These are phyloP conservation scores for Gymnocheta viridis DNA, from an alignment of 2,888 invertebrate species.

Conservation along the genomic window DNA sequence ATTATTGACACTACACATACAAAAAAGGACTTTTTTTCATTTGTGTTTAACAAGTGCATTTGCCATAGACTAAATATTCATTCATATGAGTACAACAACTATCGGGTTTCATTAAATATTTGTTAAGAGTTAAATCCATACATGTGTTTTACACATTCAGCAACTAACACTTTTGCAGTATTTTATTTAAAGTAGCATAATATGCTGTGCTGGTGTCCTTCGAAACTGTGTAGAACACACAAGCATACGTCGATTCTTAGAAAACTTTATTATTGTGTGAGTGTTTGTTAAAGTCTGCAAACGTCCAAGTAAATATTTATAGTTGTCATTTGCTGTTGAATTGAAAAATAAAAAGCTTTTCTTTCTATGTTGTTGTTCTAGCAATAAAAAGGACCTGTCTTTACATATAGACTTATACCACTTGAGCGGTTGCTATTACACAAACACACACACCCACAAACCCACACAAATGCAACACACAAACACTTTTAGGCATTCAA, in stretches of 20 bases:
- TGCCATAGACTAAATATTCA: not conserved
- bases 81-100: not conserved
- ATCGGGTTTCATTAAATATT: conserved; percentile 60
- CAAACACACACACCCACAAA: not conserved
- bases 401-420: conserved; percentile 40
- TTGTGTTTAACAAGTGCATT: conserved; percentile 19
- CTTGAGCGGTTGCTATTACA: conserved; percentile 52
- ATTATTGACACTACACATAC: not conserved
- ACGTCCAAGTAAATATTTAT: conserved; percentile 55
- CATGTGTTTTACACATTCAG: conserved; percentile 22
- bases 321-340: conserved; percentile 55
- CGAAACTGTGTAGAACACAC: not conserved
- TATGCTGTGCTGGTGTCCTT: conserved; percentile 45
- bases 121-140: conserved; percentile 8
- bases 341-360: conserved; percentile 42
- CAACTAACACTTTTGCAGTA: not conserved
- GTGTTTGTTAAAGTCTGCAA: conserved; percentile 26
- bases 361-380: not conserved
- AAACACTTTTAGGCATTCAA: not conserved
- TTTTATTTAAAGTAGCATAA: not conserved
- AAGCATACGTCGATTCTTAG: conserved; percentile 35
- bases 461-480: not conserved
- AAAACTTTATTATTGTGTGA: not conserved
- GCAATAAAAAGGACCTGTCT: conserved; percentile 33
- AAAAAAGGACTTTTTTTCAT: not conserved